phyloP scores from a whole-genome alignment of 1,140 invertebrate genomes.

The Tetraneura akinire region DNA sequence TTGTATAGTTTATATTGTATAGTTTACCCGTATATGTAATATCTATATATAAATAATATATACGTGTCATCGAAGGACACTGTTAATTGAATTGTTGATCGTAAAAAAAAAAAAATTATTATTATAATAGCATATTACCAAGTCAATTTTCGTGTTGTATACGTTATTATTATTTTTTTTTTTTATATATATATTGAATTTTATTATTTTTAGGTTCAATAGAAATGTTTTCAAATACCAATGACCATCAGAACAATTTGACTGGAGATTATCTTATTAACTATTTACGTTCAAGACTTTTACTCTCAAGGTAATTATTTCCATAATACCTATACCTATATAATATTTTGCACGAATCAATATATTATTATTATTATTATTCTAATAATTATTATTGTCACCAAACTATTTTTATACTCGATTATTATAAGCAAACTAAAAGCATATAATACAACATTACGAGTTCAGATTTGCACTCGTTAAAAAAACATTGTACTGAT shows the following conservation, averaged over 20 bases:
- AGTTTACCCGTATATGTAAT: too few species aligned
- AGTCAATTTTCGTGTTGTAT: background rate
- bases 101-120: background rate
- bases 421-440: too few species aligned
- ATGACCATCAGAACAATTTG: conserved; percentile 27
- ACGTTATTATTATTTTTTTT: background rate
- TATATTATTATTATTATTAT: too few species aligned
- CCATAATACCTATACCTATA: too few species aligned
- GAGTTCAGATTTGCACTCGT: too few species aligned
- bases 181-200: too few species aligned
- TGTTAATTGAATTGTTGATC: conserved; percentile 13
- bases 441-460: too few species aligned
- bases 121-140: background rate
- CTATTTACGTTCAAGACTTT: conserved; percentile 28
- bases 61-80: background rate
- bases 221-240: conserved; percentile 40
- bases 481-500: too few species aligned
- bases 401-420: too few species aligned
- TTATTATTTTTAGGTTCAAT: conserved; percentile 4
- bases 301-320: conserved; percentile 36
- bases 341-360: background rate
- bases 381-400: too few species aligned
- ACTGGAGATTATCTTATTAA: conserved; percentile 34
- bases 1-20: background rate
- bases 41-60: too few species aligned